Evolutionary conservation across 1,140 invertebrate genomes (phyloP), one percentile per base, ranked within the genome.

Genomic region (Heliconius hermathena): DNA sequence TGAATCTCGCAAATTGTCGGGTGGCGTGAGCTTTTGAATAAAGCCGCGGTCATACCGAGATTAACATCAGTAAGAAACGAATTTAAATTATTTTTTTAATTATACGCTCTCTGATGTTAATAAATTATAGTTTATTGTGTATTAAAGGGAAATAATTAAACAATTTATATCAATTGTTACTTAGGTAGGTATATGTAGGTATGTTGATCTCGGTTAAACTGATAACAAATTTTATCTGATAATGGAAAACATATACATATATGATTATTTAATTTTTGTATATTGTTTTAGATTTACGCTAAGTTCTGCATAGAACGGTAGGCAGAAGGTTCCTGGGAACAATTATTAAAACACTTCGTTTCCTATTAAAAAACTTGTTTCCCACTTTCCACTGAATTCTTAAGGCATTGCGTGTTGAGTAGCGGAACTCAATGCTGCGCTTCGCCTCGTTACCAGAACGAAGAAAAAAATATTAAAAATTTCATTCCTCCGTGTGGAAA

Each of bases 1-100:
- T 78, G 77, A 72, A 77, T 22, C 77, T 46, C 54, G 54, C 77
- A 78, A 72, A 73, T 78, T 78, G 71, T 78, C 72, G 77, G 71
- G 49, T 78, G 71, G 72, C 77, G 71, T 78, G 77, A 60, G 54
- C 77, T 72, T 71, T 41, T 57, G 46, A 38, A 49, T 78, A 73
- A 78, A 66, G 71, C 71, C 20, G 26, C n/a, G 52, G 22, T 73
- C 52, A 73, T 66, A 78, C 13, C 41, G 54, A 66, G 60, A 66
- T 66, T 66, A 66, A 66, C 60, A 66, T 66, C 60, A 66, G 60
- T 66, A 26, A 66, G 60, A 66, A 66, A 26, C 60, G 60, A 29
- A 66, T 66, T 66, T 66, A 66, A 66, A 29, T 66, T 66, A 66
- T 66, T 66, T 66, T 66, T 66, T 66, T 66, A 66, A 66, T 66